Evolutionary conservation across 2,797 vertebrate genomes (phyloP).

Genomic region (Characodon lateralis): DNA sequence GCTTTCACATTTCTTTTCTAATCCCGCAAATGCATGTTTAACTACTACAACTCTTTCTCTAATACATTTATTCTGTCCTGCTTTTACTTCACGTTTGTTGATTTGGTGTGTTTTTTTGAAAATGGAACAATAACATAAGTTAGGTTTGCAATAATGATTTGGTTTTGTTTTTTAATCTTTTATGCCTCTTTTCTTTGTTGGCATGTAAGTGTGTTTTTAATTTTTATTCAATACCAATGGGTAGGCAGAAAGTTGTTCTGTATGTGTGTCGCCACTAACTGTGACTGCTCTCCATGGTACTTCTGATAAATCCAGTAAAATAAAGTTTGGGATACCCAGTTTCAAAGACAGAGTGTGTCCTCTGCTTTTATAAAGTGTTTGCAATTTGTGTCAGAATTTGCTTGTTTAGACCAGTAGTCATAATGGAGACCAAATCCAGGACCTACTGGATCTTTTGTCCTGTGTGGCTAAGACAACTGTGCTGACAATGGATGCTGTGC

Average conservation of each 20-base stretch:
- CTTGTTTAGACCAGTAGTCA: background rate
- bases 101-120: slow-evolving; percentile 49
- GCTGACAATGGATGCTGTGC: background rate
- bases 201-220: slow-evolving; percentile 40
- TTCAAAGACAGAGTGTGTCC: slow-evolving; percentile 78
- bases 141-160: slow-evolving; percentile 51
- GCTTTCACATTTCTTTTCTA: slow-evolving; percentile 16
- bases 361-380: slow-evolving; percentile 43
- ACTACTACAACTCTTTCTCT: background rate
- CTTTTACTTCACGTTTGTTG: slow-evolving; percentile 44
- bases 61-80: slow-evolving; percentile 1
- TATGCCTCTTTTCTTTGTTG: slow-evolving; percentile 50
- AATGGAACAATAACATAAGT: slow-evolving; percentile 53
- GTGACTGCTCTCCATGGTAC: slow-evolving; percentile 92
- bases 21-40: slow-evolving; percentile 16
- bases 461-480: background rate
- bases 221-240: slow-evolving; percentile 86
- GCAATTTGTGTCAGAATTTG: background rate
- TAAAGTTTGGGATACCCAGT: slow-evolving; percentile 97
- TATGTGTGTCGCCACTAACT: slow-evolving; percentile 85
- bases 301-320: slow-evolving; percentile 89
- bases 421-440: background rate
- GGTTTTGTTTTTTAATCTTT: slow-evolving; percentile 4
- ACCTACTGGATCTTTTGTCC: background rate
- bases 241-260: slow-evolving; percentile 80